Conservation (phyloP, 2,113 vertebrate genomes). For the Orthochromis malagaraziensis region DNA sequence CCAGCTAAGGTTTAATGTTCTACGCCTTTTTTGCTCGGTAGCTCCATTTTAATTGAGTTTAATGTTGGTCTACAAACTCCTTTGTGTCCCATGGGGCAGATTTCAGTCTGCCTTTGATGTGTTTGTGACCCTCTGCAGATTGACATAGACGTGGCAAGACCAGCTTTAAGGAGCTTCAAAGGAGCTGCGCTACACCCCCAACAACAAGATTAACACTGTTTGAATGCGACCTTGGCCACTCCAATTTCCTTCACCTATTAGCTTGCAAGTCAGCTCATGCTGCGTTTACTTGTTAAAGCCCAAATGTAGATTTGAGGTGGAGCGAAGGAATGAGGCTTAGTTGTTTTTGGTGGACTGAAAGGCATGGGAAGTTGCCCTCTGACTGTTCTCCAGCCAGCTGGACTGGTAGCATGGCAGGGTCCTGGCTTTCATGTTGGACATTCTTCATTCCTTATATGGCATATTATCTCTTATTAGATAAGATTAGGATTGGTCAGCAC, state of each 20-base stretch:
- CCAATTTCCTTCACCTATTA: conserved; percentile 55
- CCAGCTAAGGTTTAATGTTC: neutral
- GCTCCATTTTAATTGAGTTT: neutral
- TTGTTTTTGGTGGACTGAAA: neutral
- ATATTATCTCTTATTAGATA: conserved; percentile 18
- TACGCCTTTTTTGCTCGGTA: neutral
- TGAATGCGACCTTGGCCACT: conserved; percentile 44
- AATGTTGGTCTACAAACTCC: neutral
- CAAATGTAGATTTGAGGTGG: neutral
- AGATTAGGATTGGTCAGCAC: neutral
- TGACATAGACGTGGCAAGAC: conserved; percentile 61
- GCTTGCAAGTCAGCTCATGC: conserved; percentile 22
- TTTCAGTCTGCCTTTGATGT: neutral
- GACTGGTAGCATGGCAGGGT: neutral
- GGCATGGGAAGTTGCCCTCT: neutral
- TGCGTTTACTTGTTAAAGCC: conserved; percentile 58
- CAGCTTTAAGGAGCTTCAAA: conserved; percentile 63
- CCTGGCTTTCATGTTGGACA: conserved; percentile 8
- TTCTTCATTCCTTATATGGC: conserved; percentile 8
- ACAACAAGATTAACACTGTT: conserved; percentile 62
- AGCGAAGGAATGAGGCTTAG: neutral
- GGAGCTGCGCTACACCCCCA: conserved; percentile 20
- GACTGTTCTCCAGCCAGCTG: neutral
- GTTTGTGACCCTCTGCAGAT: conserved; percentile 35
- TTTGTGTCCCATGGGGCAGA: neutral